These are phyloP conservation scores for Aelia acuminata DNA, from an alignment of 2,888 invertebrate species.

Conservation along the genomic window DNA sequence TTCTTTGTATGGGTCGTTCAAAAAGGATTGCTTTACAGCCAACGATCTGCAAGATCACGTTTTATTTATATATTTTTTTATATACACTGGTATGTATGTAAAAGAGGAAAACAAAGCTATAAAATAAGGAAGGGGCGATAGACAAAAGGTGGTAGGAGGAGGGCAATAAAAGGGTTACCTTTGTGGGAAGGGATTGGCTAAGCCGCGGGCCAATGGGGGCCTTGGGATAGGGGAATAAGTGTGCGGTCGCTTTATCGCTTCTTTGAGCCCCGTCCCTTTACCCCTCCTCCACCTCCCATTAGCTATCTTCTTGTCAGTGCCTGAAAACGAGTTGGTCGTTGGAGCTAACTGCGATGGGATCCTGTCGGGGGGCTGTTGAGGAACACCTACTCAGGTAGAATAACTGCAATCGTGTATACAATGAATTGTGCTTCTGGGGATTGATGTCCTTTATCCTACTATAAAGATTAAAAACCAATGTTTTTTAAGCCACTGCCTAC, in stretches of 20 bases:
- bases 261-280: background rate
- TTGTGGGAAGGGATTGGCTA: slow-evolving; percentile 14
- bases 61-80: too few relatives aligned
- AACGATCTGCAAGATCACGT: background rate
- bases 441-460: too few relatives aligned
- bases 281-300: background rate
- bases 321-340: background rate
- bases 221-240: slow-evolving; percentile 12
- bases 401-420: too few relatives aligned
- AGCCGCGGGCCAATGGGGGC: background rate
- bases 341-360: background rate
- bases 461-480: too few relatives aligned
- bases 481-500: too few relatives aligned
- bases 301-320: background rate
- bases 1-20: background rate
- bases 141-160: background rate
- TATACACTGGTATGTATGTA: slow-evolving; percentile 13
- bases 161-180: slow-evolving; percentile 33
- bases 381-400: too few relatives aligned
- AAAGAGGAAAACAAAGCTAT: slow-evolving; percentile 38
- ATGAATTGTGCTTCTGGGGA: too few relatives aligned
- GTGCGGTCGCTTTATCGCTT: slow-evolving; percentile 31
- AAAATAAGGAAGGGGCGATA: slow-evolving; percentile 8
- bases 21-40: background rate
- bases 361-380: too few relatives aligned